A percentile compares a stretch with the other conserved stretches of the same genome.
These are phyloP conservation scores for Parasteatoda lunata DNA, from an alignment of 2,888 invertebrate genomes.

Conservation along the genomic window DNA sequence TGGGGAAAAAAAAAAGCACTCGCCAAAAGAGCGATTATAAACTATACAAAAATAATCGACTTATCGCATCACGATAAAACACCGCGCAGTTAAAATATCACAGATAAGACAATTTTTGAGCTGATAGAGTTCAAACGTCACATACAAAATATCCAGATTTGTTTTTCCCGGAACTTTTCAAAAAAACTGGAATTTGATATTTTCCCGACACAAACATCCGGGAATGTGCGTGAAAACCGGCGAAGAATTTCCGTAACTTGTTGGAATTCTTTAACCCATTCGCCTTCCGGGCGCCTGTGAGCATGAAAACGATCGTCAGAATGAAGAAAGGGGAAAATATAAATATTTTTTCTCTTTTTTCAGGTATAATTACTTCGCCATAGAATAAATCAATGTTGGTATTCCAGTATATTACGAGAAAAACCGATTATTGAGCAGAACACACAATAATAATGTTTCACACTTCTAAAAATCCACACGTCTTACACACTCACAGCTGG, in stretches of 20 bases:
- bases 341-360: neutral
- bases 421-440: neutral
- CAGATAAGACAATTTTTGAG: neutral
- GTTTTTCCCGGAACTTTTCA: neutral
- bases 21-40: neutral
- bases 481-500: slow-evolving; percentile 20
- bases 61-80: slow-evolving; percentile 5
- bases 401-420: slow-evolving; percentile 21
- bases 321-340: neutral
- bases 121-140: too few species aligned
- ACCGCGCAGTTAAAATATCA: slow-evolving; percentile 2
- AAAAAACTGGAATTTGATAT: neutral
- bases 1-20: neutral
- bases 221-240: slow-evolving; percentile 19
- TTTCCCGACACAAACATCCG: slow-evolving; percentile 14
- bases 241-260: neutral
- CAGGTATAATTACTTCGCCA: neutral
- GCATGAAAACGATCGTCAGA: neutral
- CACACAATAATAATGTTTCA: neutral
- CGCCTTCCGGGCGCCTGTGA: slow-evolving; percentile 19
- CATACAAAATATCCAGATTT: too few species aligned
- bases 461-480: neutral
- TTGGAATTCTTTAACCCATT: slow-evolving; percentile 21
- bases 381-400: slow-evolving; percentile 19
- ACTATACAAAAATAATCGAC: neutral